Base-by-base conservation (phyloP, 2,888 invertebrate species). In the Drosophila bunnanda region DNA sequence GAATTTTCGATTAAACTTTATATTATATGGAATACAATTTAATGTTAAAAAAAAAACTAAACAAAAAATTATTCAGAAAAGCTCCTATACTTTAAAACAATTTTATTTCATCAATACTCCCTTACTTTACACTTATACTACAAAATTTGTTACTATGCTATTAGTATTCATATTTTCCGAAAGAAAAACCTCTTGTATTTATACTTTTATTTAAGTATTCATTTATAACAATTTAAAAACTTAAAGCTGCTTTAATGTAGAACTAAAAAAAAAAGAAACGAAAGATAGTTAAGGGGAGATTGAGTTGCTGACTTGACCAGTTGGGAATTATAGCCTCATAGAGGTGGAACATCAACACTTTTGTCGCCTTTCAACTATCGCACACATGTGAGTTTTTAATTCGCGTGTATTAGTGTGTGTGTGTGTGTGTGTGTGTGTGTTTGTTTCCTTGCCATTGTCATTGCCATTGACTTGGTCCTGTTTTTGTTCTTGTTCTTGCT, bases 311-410 rank as follows among this genome's bases (percentile, higher is more conserved):
- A 2, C 17, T 17, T 39, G 10, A 39, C 39, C 20, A 41, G 41
- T 43, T 43, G 20, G 20, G 13, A 43, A 43, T 43, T 41, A 9
- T 20, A 41, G 6, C 20, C 1, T 13, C 20, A 7, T 13, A 22
- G 20, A 43, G 20, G 1, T 43, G 41, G 13, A 43, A 43, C 25
- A 22, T 43, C 17, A 46, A 30, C 73, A 56, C 15, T 36, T 68
- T 80, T 43, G 79, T 87, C 88, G 88, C 84, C 88, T 78, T 69
- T 28, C 64, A 67, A 69, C 70, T 69, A 75, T 56, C 48, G 53
- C 44, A 72, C 22, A 15, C 39, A 61, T 57, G 30, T 71, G 41
- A 28, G 20, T 32, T 12, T 12, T 25, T 46, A 44, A 60, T 39
- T 46, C 46, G 46, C 28, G 28, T 0, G 46, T n/a, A 28, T 43